Evolutionary conservation across 2,113 vertebrate species (phyloP).

Genomic region (Anolis sagrei): DNA sequence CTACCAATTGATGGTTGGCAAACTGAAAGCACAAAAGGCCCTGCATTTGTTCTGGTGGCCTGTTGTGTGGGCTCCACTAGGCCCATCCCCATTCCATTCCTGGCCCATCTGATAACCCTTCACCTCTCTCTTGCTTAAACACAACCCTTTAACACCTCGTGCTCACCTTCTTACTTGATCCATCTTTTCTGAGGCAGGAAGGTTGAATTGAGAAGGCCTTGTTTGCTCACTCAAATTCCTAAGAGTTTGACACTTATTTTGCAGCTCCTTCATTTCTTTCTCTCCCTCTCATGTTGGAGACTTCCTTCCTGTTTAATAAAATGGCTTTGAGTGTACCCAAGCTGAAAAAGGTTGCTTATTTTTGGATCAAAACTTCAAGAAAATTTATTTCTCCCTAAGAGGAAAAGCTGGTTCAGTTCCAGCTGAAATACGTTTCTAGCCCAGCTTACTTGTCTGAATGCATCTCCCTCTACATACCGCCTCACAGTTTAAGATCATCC

Average conservation of each 20-base stretch:
- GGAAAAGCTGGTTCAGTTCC: background rate
- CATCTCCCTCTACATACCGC: too few relatives aligned
- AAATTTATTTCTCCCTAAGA: background rate
- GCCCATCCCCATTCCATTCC: rapidly evolving
- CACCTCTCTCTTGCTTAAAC: background rate
- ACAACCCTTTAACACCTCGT: rapidly evolving
- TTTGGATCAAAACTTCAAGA: too few relatives aligned
- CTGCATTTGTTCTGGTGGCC: rapidly evolving
- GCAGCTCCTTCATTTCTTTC: background rate
- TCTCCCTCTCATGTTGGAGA: background rate
- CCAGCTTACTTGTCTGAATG: too few relatives aligned
- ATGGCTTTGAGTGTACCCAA: background rate
- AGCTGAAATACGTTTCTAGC: background rate
- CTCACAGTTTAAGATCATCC: too few relatives aligned
- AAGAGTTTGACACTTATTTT: background rate
- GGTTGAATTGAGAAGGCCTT: background rate
- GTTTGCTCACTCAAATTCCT: constrained; percentile 9
- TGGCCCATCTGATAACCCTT: background rate
- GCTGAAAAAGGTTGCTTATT: too few relatives aligned
- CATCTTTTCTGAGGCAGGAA: background rate
- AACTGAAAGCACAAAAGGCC: background rate
- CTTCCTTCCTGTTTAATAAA: background rate
- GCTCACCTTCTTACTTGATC: background rate
- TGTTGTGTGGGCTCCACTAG: rapidly evolving
- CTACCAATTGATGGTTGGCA: rapidly evolving